phyloP scores from a whole-genome alignment of 2,113 vertebrate species.

The Rhagologus leucostigma region DNA sequence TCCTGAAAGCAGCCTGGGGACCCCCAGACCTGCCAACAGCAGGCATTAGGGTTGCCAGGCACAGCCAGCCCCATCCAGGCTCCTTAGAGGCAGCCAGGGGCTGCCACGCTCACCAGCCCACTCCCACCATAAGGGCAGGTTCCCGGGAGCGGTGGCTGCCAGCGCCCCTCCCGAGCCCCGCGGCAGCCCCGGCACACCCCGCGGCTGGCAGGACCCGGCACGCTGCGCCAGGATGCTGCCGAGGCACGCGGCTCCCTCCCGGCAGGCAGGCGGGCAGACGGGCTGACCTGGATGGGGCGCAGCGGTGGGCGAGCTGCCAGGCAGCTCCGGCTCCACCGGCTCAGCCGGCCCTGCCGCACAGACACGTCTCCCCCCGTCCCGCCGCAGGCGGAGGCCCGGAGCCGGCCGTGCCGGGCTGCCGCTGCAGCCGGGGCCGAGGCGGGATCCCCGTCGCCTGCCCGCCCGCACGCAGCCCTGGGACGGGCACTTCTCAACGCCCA shows the following conservation, averaged over 20 bases:
- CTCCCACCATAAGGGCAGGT: not conserved
- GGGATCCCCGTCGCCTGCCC: not conserved
- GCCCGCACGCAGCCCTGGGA: not conserved
- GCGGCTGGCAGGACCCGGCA: not conserved
- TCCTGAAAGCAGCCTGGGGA: not conserved
- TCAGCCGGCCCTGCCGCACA: not conserved
- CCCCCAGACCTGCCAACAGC: fast-evolving
- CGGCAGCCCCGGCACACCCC: not conserved
- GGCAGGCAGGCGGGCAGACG: not conserved
- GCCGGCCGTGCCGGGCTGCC: not conserved
- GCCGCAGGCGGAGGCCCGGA: not conserved
- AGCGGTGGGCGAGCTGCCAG: not conserved
- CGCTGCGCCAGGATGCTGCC: not conserved
- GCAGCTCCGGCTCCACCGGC: slow-evolving; percentile 24
- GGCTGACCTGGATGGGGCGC: slow-evolving; percentile 25
- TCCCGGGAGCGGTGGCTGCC: not conserved
- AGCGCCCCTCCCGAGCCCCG: not conserved
- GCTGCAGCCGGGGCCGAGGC: not conserved
- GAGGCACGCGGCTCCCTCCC: slow-evolving; percentile 14
- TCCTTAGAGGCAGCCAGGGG: not conserved
- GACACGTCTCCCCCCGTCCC: not conserved
- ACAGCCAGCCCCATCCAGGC: not conserved
- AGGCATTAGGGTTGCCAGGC: not conserved
- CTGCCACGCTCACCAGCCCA: not conserved
- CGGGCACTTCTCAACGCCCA: not conserved